phyloP scores from a whole-genome alignment of 2,888 invertebrate species.

The Dorcus parallelipipedus region DNA sequence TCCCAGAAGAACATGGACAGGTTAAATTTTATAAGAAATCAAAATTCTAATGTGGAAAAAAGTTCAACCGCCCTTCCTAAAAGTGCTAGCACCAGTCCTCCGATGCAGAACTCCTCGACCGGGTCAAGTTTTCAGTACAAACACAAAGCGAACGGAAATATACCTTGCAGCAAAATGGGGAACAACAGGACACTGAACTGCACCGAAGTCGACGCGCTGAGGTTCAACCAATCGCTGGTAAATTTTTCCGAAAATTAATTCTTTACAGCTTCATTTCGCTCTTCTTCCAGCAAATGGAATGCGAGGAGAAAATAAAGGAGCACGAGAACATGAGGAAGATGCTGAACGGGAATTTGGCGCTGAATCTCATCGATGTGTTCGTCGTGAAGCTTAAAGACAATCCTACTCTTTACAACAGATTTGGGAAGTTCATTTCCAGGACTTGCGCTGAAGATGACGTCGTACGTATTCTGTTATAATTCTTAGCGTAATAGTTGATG shows the following conservation, averaged over 20 bases:
- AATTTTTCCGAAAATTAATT: background rate
- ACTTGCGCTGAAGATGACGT: constrained; percentile 25
- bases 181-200: constrained; percentile 4
- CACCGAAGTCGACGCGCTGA: constrained; percentile 5
- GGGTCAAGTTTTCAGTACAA: background rate
- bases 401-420: constrained; percentile 21
- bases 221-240: constrained; percentile 6
- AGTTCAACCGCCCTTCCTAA: too few relatives aligned
- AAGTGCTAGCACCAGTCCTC: background rate
- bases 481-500: too few relatives aligned
- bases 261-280: background rate
- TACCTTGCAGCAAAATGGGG: background rate
- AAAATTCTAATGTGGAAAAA: constrained; percentile 11
- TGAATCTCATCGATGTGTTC: constrained; percentile 28
- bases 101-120: background rate
- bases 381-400: constrained; percentile 26
- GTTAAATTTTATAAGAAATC: constrained; percentile 12
- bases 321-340: constrained; percentile 29
- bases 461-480: constrained; percentile 17
- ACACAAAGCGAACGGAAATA: background rate
- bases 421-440: constrained; percentile 21
- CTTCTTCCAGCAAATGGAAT: background rate
- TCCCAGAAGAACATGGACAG: background rate
- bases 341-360: constrained; percentile 30
- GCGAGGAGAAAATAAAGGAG: constrained; percentile 19